A percentile compares a stretch with the other conserved stretches of the same genome.
These are phyloP conservation scores for Malurus alboscapulatus DNA, from an alignment of 2,113 vertebrate species.

Conservation along the genomic window DNA sequence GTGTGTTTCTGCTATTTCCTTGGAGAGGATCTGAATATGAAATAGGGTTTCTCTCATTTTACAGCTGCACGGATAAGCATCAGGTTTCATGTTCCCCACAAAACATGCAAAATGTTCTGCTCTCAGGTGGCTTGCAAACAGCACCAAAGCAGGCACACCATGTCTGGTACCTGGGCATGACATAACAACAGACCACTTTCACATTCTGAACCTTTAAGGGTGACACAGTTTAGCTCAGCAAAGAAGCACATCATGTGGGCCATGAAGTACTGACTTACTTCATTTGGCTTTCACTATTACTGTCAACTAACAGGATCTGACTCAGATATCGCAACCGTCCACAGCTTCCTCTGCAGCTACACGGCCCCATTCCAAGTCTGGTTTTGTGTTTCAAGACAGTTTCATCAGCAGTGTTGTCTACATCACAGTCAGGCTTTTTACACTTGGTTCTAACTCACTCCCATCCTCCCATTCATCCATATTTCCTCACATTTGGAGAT, in stretches of 20 bases:
- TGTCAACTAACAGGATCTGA: neutral
- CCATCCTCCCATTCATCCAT: neutral
- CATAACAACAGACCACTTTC: neutral
- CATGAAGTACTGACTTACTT: neutral
- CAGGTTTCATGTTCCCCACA: neutral
- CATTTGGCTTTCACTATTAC: neutral
- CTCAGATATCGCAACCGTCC: neutral
- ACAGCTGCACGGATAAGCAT: neutral
- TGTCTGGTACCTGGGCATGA: neutral
- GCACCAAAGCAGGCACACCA: neutral
- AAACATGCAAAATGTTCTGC: neutral
- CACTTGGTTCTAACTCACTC: neutral
- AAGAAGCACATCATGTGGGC: rapidly evolving
- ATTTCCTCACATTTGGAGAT: neutral
- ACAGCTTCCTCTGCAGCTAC: neutral
- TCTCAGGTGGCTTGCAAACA: neutral
- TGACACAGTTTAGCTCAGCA: neutral
- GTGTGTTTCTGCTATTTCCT: neutral
- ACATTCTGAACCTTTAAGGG: neutral
- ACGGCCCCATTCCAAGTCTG: neutral
- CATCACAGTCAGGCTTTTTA: neutral
- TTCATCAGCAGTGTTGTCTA: neutral
- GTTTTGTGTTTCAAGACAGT: neutral
- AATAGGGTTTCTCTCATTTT: neutral
- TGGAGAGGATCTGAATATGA: neutral